Evolutionary conservation across 2,797 vertebrate species (phyloP).

Genomic region (Oreochromis mossambicus): DNA sequence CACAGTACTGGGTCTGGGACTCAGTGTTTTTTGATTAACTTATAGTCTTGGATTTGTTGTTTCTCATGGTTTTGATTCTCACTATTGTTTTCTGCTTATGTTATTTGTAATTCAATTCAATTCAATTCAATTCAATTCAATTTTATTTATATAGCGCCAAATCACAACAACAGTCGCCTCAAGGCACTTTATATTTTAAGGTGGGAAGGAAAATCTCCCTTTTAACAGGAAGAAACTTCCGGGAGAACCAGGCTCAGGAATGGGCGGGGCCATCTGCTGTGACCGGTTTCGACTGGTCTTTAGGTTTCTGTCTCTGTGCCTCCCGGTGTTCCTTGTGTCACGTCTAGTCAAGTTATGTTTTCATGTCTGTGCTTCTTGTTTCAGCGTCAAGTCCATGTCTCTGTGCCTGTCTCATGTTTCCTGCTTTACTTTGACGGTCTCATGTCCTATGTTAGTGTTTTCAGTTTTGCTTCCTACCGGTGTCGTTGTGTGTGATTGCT

Average conservation of each 20-base stretch:
- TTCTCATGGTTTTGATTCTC: background rate
- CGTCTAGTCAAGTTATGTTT: background rate
- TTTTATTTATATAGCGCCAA: no score
- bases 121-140: rapidly evolving
- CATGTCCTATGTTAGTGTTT: background rate
- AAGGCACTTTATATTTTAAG: background rate
- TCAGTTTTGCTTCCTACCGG: background rate
- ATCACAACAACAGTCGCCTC: no score
- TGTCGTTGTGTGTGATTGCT: background rate
- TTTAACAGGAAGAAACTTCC: no score
- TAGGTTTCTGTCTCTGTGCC: background rate
- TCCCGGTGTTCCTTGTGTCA: background rate
- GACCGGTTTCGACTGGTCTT: background rate
- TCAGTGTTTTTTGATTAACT: background rate
- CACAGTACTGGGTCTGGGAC: background rate
- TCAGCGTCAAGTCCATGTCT: background rate
- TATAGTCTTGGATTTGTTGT: background rate
- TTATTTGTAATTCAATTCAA: background rate
- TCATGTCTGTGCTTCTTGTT: rapidly evolving
- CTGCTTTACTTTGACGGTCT: background rate
- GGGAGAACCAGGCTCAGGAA: background rate
- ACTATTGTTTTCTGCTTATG: background rate
- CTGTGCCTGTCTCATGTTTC: background rate
- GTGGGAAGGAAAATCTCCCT: background rate
- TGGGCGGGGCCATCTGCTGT: background rate